Base-by-base conservation (phyloP, 2,113 vertebrate species). In the Passer domesticus region DNA sequence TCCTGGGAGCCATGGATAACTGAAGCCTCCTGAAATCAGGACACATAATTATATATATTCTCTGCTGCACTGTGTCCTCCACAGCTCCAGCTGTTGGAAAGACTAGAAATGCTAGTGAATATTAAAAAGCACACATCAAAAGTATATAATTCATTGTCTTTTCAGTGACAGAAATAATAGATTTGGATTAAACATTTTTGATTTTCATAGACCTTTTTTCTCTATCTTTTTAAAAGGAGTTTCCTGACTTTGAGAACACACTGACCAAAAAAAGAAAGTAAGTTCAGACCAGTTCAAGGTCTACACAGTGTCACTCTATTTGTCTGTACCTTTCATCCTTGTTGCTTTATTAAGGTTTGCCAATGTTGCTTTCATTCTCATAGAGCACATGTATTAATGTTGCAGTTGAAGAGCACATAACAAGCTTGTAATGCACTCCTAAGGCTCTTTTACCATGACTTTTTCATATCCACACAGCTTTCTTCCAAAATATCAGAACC, bases 241-340 rank as follows among this genome's bases (percentile, higher is more conserved):
- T 90, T 95, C 94, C 97, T 91, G 97, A 98, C 84, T 96, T 95
- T 94, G 96, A 97, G 83, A 93, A 90, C 81, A 70, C 76, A 21
- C 92, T 97, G 96, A 67, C 83, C 49, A 98, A 97, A 96, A 97
- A 96, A 88, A 97, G 94, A 97, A 98, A 97, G 99, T 99, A 98
- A 98, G 98, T 97, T 52, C 47, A 95, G 94, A 93, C 86, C 74
- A 49, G 53, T 87, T 82, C 43, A 13, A 87, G 93, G 79, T 96
- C 77, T 92, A 53, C 28, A 52, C 13, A 79, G 21, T 70, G 50
- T 82, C 87, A 89, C 47, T 56, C 30, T 70, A n/a, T 49, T 94
- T 95, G 73, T 91, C 47, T 87, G 86, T 69, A 28, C 59, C 37
- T 68, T 80, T 88, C 46, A 67, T 47, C 55, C 15, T 79, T 93